phyloP scores from a whole-genome alignment of 2,797 vertebrate species.

The Erpetoichthys calabaricus region DNA sequence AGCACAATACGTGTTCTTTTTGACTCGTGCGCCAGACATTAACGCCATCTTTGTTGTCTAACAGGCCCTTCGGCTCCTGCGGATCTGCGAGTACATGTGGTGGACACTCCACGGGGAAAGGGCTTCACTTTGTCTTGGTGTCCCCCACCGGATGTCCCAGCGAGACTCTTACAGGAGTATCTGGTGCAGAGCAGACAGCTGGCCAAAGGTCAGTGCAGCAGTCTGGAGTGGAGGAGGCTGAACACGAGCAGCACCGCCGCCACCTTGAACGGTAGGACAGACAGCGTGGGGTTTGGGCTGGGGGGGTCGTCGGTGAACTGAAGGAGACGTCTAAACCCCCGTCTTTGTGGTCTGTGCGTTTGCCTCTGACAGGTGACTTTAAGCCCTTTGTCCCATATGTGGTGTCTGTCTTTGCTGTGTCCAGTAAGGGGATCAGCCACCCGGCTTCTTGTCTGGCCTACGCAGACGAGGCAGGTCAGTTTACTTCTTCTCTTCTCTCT shows the following conservation, averaged over 20 bases:
- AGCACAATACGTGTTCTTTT: no score
- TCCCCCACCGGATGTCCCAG: neutral
- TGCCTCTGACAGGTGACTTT: neutral
- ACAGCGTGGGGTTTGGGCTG: no score
- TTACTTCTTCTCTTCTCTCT: no score
- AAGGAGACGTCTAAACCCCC: no score
- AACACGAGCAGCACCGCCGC: neutral
- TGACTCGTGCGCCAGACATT: no score
- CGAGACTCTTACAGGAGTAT: neutral
- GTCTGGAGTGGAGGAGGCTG: neutral
- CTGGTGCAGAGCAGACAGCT: neutral
- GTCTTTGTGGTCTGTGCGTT: no score
- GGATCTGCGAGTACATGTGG: neutral
- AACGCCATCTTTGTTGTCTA: neutral
- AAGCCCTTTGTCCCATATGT: neutral
- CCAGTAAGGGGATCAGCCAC: neutral
- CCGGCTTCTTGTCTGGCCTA: neutral
- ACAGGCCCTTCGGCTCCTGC: neutral
- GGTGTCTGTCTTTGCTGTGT: constrained; percentile 1
- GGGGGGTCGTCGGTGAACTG: no score
- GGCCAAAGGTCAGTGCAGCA: neutral
- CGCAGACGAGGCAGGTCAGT: neutral
- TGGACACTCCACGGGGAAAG: neutral
- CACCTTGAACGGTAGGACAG: neutral
- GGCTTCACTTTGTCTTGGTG: neutral